Percentiles rank a stretch among this genome's conserved stretches.
phyloP scores from a whole-genome alignment of 2,113 vertebrate genomes.

The Balaenoptera acutorostrata region DNA sequence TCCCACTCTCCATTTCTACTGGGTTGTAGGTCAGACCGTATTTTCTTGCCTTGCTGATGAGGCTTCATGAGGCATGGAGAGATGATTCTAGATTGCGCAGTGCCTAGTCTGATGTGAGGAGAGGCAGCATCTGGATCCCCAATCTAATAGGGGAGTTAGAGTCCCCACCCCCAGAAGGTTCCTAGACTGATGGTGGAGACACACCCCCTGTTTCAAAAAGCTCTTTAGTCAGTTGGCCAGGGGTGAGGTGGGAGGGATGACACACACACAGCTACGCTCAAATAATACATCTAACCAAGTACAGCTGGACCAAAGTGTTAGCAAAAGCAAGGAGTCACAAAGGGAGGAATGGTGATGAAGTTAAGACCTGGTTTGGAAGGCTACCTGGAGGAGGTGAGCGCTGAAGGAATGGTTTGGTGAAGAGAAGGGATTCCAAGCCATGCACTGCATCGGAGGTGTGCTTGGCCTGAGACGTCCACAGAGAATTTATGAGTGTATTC shows the following conservation, averaged over 20 bases:
- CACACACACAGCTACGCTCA: neutral
- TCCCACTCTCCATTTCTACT: neutral
- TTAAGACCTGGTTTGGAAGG: neutral
- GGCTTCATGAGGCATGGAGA: neutral
- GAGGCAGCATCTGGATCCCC: neutral
- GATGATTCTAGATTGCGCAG: neutral
- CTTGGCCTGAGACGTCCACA: neutral
- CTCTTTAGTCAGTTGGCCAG: neutral
- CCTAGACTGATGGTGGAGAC: neutral
- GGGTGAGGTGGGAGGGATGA: neutral
- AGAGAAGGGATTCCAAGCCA: neutral
- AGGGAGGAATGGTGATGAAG: neutral
- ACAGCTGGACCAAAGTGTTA: neutral
- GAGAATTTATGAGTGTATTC: neutral
- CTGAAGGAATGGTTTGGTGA: neutral
- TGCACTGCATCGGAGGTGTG: neutral
- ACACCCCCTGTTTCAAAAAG: neutral
- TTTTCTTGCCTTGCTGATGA: neutral
- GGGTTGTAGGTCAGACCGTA: neutral
- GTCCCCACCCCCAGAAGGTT: neutral
- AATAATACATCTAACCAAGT: neutral
- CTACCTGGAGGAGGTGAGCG: neutral
- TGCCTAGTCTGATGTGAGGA: neutral
- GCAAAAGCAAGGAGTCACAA: neutral
- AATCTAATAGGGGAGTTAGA: neutral